Base-by-base conservation (phyloP, 1,140 invertebrate species). In the Wiebesia pumilae region DNA sequence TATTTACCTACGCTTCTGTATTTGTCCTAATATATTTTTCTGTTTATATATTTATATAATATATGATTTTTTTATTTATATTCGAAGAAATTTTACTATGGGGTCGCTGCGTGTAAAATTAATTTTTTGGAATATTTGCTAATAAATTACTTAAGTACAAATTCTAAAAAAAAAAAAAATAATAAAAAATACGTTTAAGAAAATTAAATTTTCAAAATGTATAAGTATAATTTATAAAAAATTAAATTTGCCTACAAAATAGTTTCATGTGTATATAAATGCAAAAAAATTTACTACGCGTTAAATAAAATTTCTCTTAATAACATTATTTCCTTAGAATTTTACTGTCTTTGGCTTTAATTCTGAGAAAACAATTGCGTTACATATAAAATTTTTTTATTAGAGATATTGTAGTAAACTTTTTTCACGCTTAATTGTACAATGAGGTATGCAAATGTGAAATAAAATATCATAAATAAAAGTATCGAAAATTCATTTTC, bases 291-390 rank as follows among this genome's bases (percentile, higher is more conserved):
- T 47, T 58, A 62, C 43, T 83, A 81, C n/a, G 54, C 0, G 35
- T 69, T 38, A 84, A 85, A 69, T 14, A 80, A 85, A 87, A 65
- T 40, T 83, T 79, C 51, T 85, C 51, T 84, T 54, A 69, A 88
- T 71, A 80, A 75, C 43, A 83, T 81, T 75, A 83, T 84, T 84
- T 84, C 40, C 86, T 87, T 84, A 84, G 86, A 84, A 87, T 84
- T 84, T 81, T 27, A 58, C n/a, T 83, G 81, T 87, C 86, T 87
- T 87, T 87, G 82, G 82, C 40, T 54, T 84, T 35, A 27, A 87
- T 84, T 87, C 78, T 51, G 82, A 87, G 82, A 84, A 84, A 86
- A 84, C 51, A 84, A 87, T 58, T 21, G 62, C 83, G 83, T 79
- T 65, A 69, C 85, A 83, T 47, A 43, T 58, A 62, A 83, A 83